Percentiles rank a stretch among this genome's conserved stretches.
phyloP scores from a whole-genome alignment of 2,888 invertebrate species.

The Trichacis sp. region DNA sequence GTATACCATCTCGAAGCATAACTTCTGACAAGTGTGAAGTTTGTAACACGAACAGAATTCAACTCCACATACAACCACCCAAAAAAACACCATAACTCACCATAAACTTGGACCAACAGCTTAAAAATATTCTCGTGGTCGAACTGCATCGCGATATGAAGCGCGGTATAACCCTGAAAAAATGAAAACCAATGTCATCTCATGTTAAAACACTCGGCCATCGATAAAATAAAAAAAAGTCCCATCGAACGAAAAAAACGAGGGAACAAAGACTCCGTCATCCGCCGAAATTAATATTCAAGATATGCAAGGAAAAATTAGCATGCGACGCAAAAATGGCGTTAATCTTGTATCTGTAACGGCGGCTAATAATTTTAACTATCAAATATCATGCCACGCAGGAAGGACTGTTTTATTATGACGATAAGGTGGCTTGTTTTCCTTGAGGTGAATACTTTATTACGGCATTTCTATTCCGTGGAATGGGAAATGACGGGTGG shows the following conservation, averaged over 20 bases:
- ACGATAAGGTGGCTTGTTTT: constrained; percentile 26
- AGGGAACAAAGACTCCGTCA: not conserved
- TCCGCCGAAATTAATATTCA: constrained; percentile 4
- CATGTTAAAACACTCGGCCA: no score
- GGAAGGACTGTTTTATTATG: constrained; percentile 33
- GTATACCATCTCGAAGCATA: no score
- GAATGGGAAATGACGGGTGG: constrained; percentile 36
- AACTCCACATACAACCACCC: no score
- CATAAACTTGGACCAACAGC: constrained; percentile 89
- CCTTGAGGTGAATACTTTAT: constrained; percentile 42
- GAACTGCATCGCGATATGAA: constrained; percentile 93
- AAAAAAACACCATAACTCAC: no score
- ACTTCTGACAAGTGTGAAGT: no score
- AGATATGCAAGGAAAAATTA: constrained; percentile 3
- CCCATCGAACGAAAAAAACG: not conserved
- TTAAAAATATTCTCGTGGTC: constrained; percentile 89
- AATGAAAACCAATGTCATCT: no score
- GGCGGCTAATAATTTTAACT: constrained; percentile 12
- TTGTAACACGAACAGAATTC: no score
- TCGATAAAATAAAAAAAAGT: no score
- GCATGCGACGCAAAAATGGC: constrained; percentile 12
- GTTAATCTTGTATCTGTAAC: constrained; percentile 13
- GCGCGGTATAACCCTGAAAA: constrained; percentile 90
- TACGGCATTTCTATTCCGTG: constrained; percentile 31
- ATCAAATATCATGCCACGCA: constrained; percentile 18